phyloP scores from a whole-genome alignment of 37 sponge, comb jelly and placozoan genomes.

The Haliclona indistincta region DNA sequence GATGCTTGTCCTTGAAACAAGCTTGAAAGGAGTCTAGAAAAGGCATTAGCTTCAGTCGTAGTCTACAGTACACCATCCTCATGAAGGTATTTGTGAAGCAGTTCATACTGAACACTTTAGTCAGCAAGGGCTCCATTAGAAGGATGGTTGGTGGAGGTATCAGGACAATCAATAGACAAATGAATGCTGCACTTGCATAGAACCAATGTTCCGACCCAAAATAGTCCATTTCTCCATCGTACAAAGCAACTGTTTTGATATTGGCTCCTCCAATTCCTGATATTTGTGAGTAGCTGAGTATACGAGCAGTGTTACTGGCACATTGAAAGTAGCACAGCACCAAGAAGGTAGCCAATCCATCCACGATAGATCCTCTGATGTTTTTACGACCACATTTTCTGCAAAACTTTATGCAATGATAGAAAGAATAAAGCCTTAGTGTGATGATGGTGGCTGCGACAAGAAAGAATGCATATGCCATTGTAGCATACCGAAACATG shows the following conservation, averaged over 20 bases:
- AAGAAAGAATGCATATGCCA: background rate
- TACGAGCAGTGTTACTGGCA: background rate
- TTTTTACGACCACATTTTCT: conserved; percentile 1
- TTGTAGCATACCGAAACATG: background rate
- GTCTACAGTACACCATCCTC: background rate
- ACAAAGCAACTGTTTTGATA: background rate
- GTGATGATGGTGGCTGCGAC: background rate
- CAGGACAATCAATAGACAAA: background rate
- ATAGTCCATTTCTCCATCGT: background rate
- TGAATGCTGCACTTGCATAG: background rate
- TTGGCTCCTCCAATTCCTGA: background rate
- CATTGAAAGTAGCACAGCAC: conserved; percentile 10
- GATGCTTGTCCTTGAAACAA: conserved; percentile 2
- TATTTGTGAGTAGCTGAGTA: background rate
- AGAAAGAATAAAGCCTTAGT: background rate
- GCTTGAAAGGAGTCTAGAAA: conserved; percentile 3
- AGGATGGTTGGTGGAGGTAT: background rate
- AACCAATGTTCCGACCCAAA: background rate
- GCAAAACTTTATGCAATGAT: background rate
- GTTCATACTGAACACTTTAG: background rate
- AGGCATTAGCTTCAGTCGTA: conserved; percentile 1
- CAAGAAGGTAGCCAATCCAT: conserved; percentile 5
- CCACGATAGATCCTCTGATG: background rate
- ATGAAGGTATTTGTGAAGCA: background rate
- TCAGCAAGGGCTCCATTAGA: background rate